Conservation (phyloP, 2,113 vertebrate species). For the Takifugu bimaculatus region DNA sequence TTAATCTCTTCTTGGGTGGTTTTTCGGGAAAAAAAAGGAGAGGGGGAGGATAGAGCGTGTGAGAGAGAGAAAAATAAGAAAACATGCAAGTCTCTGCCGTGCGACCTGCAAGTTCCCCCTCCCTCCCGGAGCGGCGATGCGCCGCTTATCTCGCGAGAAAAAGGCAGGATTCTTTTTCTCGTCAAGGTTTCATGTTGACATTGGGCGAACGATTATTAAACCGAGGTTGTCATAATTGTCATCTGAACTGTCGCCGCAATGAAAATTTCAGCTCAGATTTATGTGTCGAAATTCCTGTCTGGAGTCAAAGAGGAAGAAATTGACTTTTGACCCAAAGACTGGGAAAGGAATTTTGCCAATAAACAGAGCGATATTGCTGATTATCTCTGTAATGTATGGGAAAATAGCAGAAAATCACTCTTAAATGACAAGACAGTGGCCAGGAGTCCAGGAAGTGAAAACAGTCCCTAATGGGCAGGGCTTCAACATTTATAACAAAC, state of each 20-base stretch:
- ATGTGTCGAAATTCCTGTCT: constrained; percentile 42
- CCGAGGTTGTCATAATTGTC: constrained; percentile 82
- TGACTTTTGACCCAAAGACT: constrained; percentile 35
- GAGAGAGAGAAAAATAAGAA: constrained; percentile 74
- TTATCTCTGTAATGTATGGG: too few species aligned
- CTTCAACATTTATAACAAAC: constrained; percentile 22
- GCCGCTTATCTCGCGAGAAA: constrained; percentile 84
- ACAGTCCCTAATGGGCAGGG: constrained; percentile 9
- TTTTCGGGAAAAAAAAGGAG: constrained; percentile 70
- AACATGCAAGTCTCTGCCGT: constrained; percentile 81
- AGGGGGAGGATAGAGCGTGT: constrained; percentile 64
- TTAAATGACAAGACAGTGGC: background rate
- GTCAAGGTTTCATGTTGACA: constrained; percentile 87
- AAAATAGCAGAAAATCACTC: too few species aligned
- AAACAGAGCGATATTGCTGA: constrained; percentile 15
- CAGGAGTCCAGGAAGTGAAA: background rate
- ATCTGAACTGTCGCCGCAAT: constrained; percentile 75
- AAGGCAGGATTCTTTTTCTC: constrained; percentile 83
- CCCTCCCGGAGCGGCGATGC: constrained; percentile 78
- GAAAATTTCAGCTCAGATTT: constrained; percentile 72
- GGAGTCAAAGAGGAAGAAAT: constrained; percentile 38
- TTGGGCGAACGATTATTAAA: constrained; percentile 92
- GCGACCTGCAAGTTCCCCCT: constrained; percentile 73
- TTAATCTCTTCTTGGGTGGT: constrained; percentile 98
- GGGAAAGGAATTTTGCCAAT: too few species aligned